Base-by-base conservation (phyloP, 2,797 vertebrate genomes). In the Tarsius wallacei region DNA sequence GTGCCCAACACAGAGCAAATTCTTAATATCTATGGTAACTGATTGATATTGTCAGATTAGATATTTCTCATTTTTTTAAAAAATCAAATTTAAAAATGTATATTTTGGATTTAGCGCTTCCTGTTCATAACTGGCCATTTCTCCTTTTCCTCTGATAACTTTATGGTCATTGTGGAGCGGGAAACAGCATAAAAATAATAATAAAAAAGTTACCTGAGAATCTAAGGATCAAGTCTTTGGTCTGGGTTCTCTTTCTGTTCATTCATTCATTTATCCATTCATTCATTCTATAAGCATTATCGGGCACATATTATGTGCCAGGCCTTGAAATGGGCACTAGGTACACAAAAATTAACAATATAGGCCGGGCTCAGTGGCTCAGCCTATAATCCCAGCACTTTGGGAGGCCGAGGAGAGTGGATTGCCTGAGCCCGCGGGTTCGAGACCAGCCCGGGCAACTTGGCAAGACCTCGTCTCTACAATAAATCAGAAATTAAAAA, bases 61-160 rank as follows among this genome's bases (percentile, higher is more conserved):
- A 87, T 47, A 16, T 36, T 74, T 78, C 87, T 80, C 42, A 36
- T 78, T 73, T 87, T 87, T 70, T 5, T 84, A 51, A 82, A 76
- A 89, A 89, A 19, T 26, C 24, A 81, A 66, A 74, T 31, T 83
- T 28, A 31, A 78, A 94, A 80, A 47, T 71, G 0, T 70, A 42
- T 66, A 64, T 76, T 80, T 36, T 81, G 81, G 28, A 33, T 17
- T 91, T 73, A 94, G 33, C 19, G 28, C 15, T 80, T 96, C 24
- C 42, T 77, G 24, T 42, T 78, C 71, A 31, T 77, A 70, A 49
- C 21, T 77, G 70, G 13, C 11, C 63, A 10, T 82, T 76, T 83
- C 49, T 93, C 5, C 2, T 90, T 77, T 84, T 83, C 21, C 33
- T 76, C 87, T 84, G 47, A 33, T n/a, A 92, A 42, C 8, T 33